Evolutionary conservation across 2,797 vertebrate genomes (phyloP).

Genomic region (Tapera naevia): DNA sequence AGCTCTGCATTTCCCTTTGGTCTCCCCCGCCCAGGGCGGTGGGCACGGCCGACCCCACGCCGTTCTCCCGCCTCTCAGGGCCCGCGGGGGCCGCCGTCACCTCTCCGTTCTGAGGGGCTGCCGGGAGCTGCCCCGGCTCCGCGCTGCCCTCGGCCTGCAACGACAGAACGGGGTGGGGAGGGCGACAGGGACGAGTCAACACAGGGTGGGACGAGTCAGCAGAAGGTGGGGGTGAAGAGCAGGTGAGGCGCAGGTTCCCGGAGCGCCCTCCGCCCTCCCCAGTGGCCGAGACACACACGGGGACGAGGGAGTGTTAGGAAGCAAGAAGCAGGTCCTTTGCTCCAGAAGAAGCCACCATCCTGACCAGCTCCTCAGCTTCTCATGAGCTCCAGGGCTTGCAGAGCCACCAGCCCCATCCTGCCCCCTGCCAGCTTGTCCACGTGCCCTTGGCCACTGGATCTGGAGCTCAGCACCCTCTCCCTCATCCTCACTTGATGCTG

Average conservation of each 20-base stretch:
- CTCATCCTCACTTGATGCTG: not conserved
- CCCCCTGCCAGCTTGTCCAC: not conserved
- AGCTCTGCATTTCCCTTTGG: slow-evolving; percentile 86
- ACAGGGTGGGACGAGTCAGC: slow-evolving; percentile 71
- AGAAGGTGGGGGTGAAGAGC: not conserved
- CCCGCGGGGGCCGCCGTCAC: slow-evolving; percentile 68
- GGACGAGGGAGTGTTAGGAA: not conserved
- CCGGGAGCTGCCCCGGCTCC: slow-evolving; percentile 76
- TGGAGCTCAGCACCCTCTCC: not conserved
- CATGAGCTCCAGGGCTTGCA: rapidly evolving
- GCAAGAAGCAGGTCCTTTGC: not conserved
- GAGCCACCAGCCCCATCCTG: rapidly evolving
- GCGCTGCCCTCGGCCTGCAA: slow-evolving; percentile 85
- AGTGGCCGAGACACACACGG: not conserved
- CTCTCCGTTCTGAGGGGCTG: slow-evolving; percentile 72
- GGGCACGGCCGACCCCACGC: slow-evolving; percentile 81
- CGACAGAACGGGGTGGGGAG: slow-evolving; percentile 75
- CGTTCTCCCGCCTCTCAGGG: slow-evolving; percentile 82
- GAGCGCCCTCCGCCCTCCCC: not conserved
- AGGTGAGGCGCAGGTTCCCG: not conserved
- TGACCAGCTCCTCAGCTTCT: not conserved
- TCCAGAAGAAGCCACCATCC: not conserved
- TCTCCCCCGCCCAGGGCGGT: slow-evolving; percentile 75
- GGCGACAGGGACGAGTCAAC: slow-evolving; percentile 73
- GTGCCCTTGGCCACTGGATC: rapidly evolving